Base-by-base conservation (phyloP, 2,888 invertebrate genomes). In the Taenaris catops region DNA sequence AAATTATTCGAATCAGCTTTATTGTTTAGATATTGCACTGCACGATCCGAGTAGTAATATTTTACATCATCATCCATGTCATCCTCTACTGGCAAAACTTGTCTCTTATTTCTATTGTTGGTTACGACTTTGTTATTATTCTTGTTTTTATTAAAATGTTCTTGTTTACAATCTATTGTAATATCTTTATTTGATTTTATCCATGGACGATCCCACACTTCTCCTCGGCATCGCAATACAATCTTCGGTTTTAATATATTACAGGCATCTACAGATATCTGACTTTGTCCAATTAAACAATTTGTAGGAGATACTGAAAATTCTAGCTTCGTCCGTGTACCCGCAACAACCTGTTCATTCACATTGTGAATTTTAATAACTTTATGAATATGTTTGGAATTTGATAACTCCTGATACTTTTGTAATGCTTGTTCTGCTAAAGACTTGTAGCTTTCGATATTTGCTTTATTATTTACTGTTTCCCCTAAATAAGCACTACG, bases 301-400 rank as follows among this genome's bases (percentile, higher is more conserved):
- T 43, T 34, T 16, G 43, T 43, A 2, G 43, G 36, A 3, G 36
- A 36, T 23, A 26, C 29, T 17, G 40, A 43, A 50, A 53, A 70
- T 20, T 55, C 39, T 5, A 69, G 45, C 35, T 60, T 76, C 27
- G 74, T 84, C 8, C 88, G 42, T 7, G 53, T 53, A 8, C 91
- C 92, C 5, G 88, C 59, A 0, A 89, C 89, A 0, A 89, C 59
- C 66, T 90, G 88, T 24, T 60, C 63, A 0, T 71, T 70, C 1
- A 87, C 88, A 2, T 68, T 58, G n/a, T 64, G 42, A 19, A 89
- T 58, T 41, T 75, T 55, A 9, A 47, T 45, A 23, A 70, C 46
- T 53, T 34, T 71, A 60, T 52, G 68, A 50, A 31, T 62, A 46
- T 59, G 65, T 58, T 25, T 49, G 36, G 53, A 68, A 48, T 49